Conservation (phyloP, 2,113 vertebrate species). For the Campylomormyrus numenius region DNA sequence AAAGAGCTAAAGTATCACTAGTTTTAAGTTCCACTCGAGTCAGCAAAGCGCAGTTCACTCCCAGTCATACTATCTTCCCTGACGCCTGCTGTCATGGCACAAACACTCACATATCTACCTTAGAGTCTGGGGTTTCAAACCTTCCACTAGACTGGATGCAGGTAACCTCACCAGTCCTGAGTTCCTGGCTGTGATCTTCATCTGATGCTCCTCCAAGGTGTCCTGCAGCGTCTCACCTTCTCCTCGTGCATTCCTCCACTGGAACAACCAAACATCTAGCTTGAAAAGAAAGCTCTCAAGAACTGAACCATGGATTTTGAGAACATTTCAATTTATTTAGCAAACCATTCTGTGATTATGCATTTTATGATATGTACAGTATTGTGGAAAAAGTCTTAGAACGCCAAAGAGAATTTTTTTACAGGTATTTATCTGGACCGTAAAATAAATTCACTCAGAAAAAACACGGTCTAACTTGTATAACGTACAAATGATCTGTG, state of each 20-base stretch:
- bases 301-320: background rate
- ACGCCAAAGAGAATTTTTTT: background rate
- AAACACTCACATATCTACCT: background rate
- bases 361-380: background rate
- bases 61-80: background rate
- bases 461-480: background rate
- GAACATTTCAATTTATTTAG: background rate
- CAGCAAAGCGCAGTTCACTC: background rate
- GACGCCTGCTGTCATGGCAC: background rate
- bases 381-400: background rate
- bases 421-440: background rate
- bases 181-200: background rate
- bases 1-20: background rate
- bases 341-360: background rate
- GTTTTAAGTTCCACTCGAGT: background rate
- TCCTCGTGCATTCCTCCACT: background rate
- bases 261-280: background rate
- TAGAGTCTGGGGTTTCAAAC: background rate
- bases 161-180: background rate
- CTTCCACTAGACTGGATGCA: background rate
- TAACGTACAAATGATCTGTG: background rate
- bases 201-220: background rate
- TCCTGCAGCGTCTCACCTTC: background rate
- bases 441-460: background rate
- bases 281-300: background rate